Evolutionary conservation across 2,113 vertebrate species (phyloP).

Genomic region (Drymodes brunneopygia): DNA sequence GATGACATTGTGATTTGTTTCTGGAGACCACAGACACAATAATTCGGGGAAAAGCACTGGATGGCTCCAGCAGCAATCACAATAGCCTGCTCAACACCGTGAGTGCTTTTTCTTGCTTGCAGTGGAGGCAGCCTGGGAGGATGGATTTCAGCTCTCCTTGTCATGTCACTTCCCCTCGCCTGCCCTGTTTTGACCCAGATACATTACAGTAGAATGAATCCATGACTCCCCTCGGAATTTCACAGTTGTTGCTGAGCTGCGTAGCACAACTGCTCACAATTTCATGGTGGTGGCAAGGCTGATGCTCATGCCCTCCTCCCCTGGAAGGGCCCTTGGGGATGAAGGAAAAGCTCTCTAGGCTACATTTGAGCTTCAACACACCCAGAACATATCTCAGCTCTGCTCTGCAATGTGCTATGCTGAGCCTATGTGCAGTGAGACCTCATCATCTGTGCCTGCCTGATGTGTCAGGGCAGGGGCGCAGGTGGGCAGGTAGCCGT

Average conservation of each 20-base stretch:
- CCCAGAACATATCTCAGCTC: neutral
- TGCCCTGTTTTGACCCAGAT: constrained; percentile 20
- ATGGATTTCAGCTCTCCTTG: neutral
- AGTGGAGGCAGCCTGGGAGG: neutral
- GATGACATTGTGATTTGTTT: neutral
- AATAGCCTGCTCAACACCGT: neutral
- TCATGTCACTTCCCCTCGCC: neutral
- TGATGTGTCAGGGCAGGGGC: neutral
- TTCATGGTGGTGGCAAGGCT: neutral
- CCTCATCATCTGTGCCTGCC: neutral
- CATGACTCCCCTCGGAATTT: neutral
- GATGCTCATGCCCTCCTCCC: neutral
- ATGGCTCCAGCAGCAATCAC: neutral
- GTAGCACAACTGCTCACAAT: neutral
- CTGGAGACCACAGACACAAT: neutral
- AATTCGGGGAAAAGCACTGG: neutral
- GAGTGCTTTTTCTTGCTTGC: neutral
- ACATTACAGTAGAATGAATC: neutral
- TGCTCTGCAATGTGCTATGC: neutral
- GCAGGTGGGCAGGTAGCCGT: neutral
- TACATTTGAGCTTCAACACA: neutral
- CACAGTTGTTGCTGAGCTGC: neutral
- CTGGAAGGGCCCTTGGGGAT: neutral
- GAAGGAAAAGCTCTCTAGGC: neutral
- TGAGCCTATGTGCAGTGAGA: neutral